phyloP scores from a whole-genome alignment of 2,797 vertebrate species.

The Carcharodon carcharias region DNA sequence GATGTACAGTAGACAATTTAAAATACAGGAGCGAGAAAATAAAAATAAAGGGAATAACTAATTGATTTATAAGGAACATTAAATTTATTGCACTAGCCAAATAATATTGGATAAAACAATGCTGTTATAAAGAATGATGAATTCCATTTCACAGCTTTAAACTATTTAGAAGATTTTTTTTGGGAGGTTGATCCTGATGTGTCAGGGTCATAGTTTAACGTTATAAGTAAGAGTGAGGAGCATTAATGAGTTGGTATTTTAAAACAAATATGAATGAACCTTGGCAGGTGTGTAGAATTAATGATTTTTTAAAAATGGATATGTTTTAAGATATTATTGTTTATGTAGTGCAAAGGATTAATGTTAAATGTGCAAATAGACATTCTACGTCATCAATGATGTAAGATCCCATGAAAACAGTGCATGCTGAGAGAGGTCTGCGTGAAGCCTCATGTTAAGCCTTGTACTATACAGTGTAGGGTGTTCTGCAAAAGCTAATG shows the following conservation, averaged over 20 bases:
- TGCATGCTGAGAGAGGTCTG: too few species aligned
- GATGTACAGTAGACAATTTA: not conserved
- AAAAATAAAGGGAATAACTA: too few species aligned
- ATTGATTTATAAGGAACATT: not conserved
- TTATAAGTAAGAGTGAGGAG: not conserved
- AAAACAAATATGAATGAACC: not conserved
- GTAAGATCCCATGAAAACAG: too few species aligned
- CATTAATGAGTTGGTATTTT: not conserved
- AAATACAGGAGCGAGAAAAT: not conserved
- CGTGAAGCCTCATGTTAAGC: too few species aligned
- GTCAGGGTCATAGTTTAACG: too few species aligned
- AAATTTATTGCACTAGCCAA: not conserved
- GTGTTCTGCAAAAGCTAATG: too few species aligned
- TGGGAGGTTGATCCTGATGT: not conserved
- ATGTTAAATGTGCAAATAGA: too few species aligned
- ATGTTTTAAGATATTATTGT: not conserved
- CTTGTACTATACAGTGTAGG: too few species aligned
- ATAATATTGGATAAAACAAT: slow-evolving; percentile 37
- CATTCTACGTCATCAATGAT: too few species aligned
- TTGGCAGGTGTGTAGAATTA: not conserved
- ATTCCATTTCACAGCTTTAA: not conserved
- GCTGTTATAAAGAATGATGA: too few species aligned
- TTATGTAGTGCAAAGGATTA: not conserved
- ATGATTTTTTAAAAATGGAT: not conserved
- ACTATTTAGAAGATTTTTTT: not conserved